Base-by-base conservation (phyloP, 2,888 invertebrate genomes). In the Molanna angustata region DNA sequence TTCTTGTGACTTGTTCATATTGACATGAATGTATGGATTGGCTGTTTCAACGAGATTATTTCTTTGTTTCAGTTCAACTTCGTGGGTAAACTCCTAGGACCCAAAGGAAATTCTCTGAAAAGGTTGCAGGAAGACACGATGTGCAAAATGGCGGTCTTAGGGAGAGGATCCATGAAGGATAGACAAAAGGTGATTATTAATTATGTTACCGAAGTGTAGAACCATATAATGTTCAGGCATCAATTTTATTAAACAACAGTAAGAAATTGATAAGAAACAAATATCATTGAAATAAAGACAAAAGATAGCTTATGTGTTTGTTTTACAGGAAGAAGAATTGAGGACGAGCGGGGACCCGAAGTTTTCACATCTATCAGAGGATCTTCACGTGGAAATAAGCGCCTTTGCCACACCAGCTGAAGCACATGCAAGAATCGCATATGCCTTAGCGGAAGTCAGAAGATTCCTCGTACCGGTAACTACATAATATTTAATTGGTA, bases 131-230 rank as follows among this genome's bases (percentile, higher is more conserved):
- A 94, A 68, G 94, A 94, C 71, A 94, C 94, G 9, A 91, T 93
- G 84, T 93, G 94, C 67, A 94, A 94, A 79, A 94, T 95, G 92
- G 92, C 94, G 20, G 92, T 95, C 9, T 79, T 95, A 18, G 95
- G 95, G 4, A 81, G 90, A 57, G 94, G 94, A 6, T 94, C 94
- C 4, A 94, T 95, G 93, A 86, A 92, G 69, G 94, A 95, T 68
- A 83, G 93, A 63, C 86, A 88, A 66, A 94, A 94, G 84, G 90
- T 85, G 68, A 66, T 67, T 59, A 17, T 40, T n/a, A n/a, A n/a
- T n/a, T n/a, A n/a, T n/a, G n/a, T n/a, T n/a, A n/a, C n/a, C n/a
- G n/a, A 35, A 35, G 9, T 13, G 35, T 35, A 9, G 17, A 11
- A 17, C n/a, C n/a, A n/a, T n/a, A n/a, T n/a, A n/a, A n/a, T n/a